Percentiles rank a stretch among this genome's conserved stretches.
Evolutionary conservation across 1,140 invertebrate species (phyloP).

Genomic region (Apis laboriosa): DNA sequence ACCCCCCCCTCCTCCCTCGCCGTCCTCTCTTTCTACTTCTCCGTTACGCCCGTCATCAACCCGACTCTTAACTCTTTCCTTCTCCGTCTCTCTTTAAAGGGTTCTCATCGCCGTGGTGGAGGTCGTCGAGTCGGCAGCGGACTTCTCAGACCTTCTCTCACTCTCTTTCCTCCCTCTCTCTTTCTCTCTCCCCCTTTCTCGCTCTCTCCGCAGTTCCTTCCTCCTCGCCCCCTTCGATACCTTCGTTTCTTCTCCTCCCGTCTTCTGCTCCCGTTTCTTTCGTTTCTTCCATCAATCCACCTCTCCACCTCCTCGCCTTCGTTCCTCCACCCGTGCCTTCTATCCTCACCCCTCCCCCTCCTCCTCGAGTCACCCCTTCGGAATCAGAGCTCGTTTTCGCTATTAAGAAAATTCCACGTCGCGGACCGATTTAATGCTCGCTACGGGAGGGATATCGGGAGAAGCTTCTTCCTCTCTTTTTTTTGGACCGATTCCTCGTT

Average conservation of each 20-base stretch:
- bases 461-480: not conserved
- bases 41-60: constrained; percentile 72
- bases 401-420: constrained; percentile 67
- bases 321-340: constrained; percentile 7
- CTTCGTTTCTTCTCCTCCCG: constrained; percentile 46
- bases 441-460: constrained; percentile 48
- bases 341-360: constrained; percentile 4
- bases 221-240: constrained; percentile 25
- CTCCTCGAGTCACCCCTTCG: constrained; percentile 36
- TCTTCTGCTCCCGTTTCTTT: constrained; percentile 44
- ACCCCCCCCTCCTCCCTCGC: constrained; percentile 32
- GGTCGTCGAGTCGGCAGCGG: constrained; percentile 63
- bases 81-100: constrained; percentile 62
- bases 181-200: not conserved
- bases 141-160: constrained; percentile 55
- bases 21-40: constrained; percentile 49
- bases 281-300: constrained; percentile 16
- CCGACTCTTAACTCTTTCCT: constrained; percentile 79
- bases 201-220: constrained; percentile 48
- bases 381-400: constrained; percentile 68
- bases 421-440: constrained; percentile 59
- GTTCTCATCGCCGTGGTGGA: constrained; percentile 58
- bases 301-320: not conserved
- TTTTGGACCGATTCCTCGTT: not conserved
- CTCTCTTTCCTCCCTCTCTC: constrained; percentile 38